A percentile compares a stretch with the other conserved stretches of the same genome.
Conservation (phyloP, 2,797 vertebrate species). For the Anguilla megastoma region DNA sequence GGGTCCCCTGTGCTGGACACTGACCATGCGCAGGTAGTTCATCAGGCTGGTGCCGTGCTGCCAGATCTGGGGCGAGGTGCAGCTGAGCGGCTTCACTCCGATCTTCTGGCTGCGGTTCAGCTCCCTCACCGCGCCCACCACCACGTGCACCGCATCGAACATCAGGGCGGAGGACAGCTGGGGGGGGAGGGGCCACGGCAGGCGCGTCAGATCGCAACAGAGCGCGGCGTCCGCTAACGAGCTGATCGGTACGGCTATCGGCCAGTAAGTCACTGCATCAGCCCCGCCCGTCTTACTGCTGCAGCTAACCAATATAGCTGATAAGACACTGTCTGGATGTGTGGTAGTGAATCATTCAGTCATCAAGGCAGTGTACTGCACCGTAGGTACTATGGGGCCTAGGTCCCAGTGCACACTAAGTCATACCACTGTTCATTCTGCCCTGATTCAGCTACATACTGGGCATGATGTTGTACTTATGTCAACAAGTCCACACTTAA, state of each 20-base stretch:
- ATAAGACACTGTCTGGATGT: neutral
- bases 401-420: neutral
- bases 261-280: neutral
- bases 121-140: constrained; percentile 70
- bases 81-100: constrained; percentile 69
- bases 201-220: neutral
- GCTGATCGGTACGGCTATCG: neutral
- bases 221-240: neutral
- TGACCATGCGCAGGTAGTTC: constrained; percentile 89
- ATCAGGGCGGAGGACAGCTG: constrained; percentile 71
- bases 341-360: neutral
- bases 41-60: constrained; percentile 86
- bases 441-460: neutral
- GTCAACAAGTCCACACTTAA: neutral
- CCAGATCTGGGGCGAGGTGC: constrained; percentile 82
- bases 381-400: neutral
- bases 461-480: neutral
- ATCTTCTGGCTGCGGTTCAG: constrained; percentile 75
- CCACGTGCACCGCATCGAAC: constrained; percentile 75
- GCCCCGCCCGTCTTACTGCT: neutral
- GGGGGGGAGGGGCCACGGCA: constrained; percentile 9
- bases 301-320: neutral
- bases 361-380: neutral
- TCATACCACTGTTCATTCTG: neutral
- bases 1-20: constrained; percentile 23